Evolutionary conservation across 2,113 vertebrate species (phyloP).

Genomic region (Rhipidura dahli): DNA sequence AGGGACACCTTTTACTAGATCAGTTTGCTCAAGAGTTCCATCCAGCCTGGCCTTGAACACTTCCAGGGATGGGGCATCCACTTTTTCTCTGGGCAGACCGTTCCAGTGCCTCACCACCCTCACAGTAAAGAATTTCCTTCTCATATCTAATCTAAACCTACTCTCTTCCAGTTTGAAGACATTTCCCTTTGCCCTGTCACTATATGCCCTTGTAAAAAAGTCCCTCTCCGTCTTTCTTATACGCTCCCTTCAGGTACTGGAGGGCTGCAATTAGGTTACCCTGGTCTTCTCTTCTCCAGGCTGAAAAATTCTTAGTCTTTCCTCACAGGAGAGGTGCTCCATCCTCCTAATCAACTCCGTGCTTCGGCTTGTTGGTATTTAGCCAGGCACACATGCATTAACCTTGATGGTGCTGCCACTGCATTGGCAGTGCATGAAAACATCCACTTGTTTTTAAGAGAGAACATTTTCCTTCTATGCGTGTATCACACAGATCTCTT

Average conservation of each 20-base stretch:
- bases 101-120: not conserved
- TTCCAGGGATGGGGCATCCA: not conserved
- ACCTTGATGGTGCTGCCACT: not conserved
- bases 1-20: not conserved
- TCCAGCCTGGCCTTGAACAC: not conserved
- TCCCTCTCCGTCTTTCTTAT: not conserved
- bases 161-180: not conserved
- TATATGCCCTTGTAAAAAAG: not conserved
- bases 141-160: not conserved
- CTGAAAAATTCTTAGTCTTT: not conserved
- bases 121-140: not conserved
- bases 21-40: not conserved
- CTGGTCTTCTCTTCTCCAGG: not conserved
- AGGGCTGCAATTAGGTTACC: not conserved
- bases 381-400: not conserved
- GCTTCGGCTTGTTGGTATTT: not conserved
- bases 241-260: not conserved
- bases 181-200: rapidly evolving
- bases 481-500: not conserved
- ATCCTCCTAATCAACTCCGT: not conserved
- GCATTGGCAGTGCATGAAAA: not conserved
- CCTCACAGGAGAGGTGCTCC: not conserved
- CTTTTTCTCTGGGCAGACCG: not conserved
- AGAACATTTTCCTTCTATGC: not conserved
- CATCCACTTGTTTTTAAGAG: not conserved